These are phyloP conservation scores for Cerastoderma edule DNA, from an alignment of 2,888 invertebrate species.

Conservation along the genomic window DNA sequence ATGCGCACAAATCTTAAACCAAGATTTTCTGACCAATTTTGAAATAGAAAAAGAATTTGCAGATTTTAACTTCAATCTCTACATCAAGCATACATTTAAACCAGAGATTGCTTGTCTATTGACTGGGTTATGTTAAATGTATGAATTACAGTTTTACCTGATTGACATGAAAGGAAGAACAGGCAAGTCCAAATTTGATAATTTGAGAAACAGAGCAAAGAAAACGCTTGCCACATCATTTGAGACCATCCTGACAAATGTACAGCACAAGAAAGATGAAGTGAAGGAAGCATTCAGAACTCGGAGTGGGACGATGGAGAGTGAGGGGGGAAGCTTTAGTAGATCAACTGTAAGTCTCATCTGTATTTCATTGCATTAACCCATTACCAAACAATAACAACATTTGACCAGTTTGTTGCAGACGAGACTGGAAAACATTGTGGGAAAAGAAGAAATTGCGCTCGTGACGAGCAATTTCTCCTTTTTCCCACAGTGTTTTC, in stretches of 20 bases:
- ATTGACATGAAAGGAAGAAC: constrained; percentile 68
- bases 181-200: constrained; percentile 67
- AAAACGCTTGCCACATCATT: constrained; percentile 84
- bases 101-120: neutral
- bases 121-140: too few species aligned
- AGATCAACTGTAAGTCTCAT: constrained; percentile 66
- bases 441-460: too few species aligned
- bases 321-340: constrained; percentile 69
- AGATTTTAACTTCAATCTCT: too few species aligned
- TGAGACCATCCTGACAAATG: constrained; percentile 82
- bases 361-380: too few species aligned
- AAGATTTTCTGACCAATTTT: neutral
- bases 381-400: too few species aligned
- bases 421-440: too few species aligned
- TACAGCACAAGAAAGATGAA: constrained; percentile 75
- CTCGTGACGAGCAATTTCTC: too few species aligned
- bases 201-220: constrained; percentile 81
- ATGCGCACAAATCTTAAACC: too few species aligned
- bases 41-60: too few species aligned
- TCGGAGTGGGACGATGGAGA: constrained; percentile 76
- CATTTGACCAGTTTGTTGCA: too few species aligned
- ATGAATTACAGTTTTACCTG: constrained; percentile 75
- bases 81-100: neutral
- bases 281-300: constrained; percentile 75
- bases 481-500: too few species aligned